Evolutionary conservation across 2,797 vertebrate genomes (phyloP).

Genomic region (Buphagus erythrorhynchus): DNA sequence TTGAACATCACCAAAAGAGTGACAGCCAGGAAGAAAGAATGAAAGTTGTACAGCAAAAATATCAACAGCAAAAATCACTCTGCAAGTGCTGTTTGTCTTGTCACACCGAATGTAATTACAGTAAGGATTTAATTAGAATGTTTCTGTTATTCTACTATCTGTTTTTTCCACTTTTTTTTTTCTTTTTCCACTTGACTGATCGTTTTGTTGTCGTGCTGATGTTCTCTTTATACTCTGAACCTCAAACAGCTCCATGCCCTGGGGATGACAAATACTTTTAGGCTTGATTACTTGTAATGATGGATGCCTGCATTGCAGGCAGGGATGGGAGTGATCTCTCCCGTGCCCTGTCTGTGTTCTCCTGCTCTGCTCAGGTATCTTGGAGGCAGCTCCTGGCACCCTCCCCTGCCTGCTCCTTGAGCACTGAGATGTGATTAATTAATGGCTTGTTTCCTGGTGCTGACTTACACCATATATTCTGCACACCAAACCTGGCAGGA

Average conservation of each 20-base stretch:
- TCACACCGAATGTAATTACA: constrained; percentile 41
- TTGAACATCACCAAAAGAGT: not conserved
- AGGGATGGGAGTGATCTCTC: not conserved
- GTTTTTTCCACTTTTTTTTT: not conserved
- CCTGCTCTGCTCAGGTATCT: not conserved
- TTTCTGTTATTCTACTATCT: constrained; percentile 15
- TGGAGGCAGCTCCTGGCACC: not conserved
- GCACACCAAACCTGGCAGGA: not conserved
- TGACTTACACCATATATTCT: constrained; percentile 27
- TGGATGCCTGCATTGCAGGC: not conserved
- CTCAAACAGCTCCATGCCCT: constrained; percentile 27
- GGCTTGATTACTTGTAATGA: constrained; percentile 44
- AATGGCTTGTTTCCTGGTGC: constrained; percentile 37
- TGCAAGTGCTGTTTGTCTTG: not conserved
- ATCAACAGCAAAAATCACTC: not conserved
- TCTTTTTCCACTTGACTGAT: constrained; percentile 4
- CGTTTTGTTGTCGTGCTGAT: not conserved
- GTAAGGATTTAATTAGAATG: not conserved
- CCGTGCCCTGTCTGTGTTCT: not conserved
- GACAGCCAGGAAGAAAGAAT: rapidly evolving
- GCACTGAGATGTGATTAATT: constrained; percentile 32
- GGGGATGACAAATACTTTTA: constrained; percentile 44
- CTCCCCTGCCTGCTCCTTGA: not conserved
- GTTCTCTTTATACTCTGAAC: constrained; percentile 47
- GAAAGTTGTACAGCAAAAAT: not conserved